Base-by-base conservation (phyloP, 2,797 vertebrate genomes). In the Pseudochirops cupreus region DNA sequence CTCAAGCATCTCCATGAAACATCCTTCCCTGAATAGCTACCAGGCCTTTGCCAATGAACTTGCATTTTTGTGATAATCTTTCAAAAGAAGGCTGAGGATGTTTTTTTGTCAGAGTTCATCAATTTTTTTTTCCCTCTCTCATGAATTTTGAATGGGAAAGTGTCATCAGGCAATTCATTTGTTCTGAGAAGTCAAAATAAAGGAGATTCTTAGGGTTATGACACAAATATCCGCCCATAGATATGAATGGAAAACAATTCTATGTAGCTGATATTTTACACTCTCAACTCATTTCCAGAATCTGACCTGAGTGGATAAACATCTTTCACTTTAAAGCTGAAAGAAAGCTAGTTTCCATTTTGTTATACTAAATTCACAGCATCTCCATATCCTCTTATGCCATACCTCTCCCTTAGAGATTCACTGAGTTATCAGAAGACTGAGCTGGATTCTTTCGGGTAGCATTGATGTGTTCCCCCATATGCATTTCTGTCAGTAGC, bases 131-230 rank as follows among this genome's bases (percentile, higher is more conserved):
- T 50, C 5, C 90, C 29, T 95, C 56, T 93, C 18, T 89, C 50
- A 54, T 87, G 87, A 95, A 57, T 87, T 95, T 74, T 90, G 91
- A 97, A n/a, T 87, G 93, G 39, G 7, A 58, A 28, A 53, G 24
- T 92, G 29, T 58, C 95, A 94, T 62, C 54, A 39, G 62, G 57
- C 3, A 56, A 52, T 94, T 91, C 14, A 39, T 33, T 94, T 96
- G 31, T 93, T 94, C 58, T 92, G 54, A 90, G 93, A 94, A 92
- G 29, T 92, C 92, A 93, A 94, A 93, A 93, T 91, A 82, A 95
- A 96, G 29, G 57, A 91, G 56, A 92, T 50, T 33, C 54, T 67
- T 18, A 52, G 28, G 92, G 1, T 93, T 96, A 95, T 53, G 92
- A 33, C 62, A 57, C 33, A 93, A 91, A 28, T 39, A 92, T n/a